Base-by-base conservation (phyloP, 2,797 vertebrate genomes). In the Hydrocynus forskahlii region DNA sequence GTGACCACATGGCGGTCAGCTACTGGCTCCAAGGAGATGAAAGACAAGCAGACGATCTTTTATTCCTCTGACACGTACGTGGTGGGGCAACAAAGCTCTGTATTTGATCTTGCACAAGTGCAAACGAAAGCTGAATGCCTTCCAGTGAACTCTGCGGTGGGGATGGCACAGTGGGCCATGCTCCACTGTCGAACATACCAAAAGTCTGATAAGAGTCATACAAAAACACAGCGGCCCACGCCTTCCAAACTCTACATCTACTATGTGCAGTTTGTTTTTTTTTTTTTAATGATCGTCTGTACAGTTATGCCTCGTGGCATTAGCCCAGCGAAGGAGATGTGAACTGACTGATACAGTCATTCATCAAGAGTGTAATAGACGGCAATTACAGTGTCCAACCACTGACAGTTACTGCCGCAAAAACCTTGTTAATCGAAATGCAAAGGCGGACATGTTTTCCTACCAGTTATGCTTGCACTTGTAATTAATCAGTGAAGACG, bases 71-170 rank as follows among this genome's bases (percentile, higher is more conserved):
- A 72, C 54, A 12, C 17, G 25, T 71, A 45, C 64, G 73, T 23
- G 60, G 43, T 54, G 60, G 60, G 52, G 73, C 72, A 57, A 82
- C 84, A 83, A 81, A 80, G 2, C 84, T 29, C 54, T 21, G 21
- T n/a, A 80, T 77, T 85, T 87, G 60, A 86, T 88, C 79, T 76
- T 8, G 55, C 29, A 19, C 38, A 70, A 79, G 86, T 76, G 81
- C 74, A 84, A 81, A 85, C 69, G 50, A 83, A 70, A 19, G 66
- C 35, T 66, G 59, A 60, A 69, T 67, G 54, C 66, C 57, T 79
- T 76, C 63, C 16, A 35, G 54, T 52, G 38, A 43, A n/a, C 9
- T 45, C 29, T 23, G 59, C 21, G 4, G 55, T 74, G 60, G 67
- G 48, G 9, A 66, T 13, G 59, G 69, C 2, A 17, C 60, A 81